Evolutionary conservation across 2,113 vertebrate species (phyloP).

Genomic region (Pseudopodoces humilis): DNA sequence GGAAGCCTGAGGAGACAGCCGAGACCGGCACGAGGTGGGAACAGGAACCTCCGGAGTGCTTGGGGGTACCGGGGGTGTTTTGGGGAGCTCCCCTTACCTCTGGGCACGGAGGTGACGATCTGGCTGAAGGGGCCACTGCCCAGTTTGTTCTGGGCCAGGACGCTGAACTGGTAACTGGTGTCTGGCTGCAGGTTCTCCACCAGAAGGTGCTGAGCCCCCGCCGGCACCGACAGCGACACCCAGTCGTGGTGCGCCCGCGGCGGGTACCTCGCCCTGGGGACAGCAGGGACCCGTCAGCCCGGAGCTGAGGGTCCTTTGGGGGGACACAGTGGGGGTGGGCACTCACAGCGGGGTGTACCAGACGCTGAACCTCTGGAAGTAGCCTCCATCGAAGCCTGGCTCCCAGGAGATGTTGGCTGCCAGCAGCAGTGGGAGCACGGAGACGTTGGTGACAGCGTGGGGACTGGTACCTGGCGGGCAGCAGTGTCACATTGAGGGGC

Average conservation of each 20-base stretch:
- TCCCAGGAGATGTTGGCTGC: constrained; percentile 91
- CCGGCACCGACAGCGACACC: constrained; percentile 85
- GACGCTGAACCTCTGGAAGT: constrained; percentile 92
- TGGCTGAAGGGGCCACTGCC: constrained; percentile 97
- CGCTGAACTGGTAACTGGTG: constrained; percentile 90
- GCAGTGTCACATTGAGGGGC: background rate
- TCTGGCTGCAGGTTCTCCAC: constrained; percentile 85
- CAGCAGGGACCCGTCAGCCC: background rate
- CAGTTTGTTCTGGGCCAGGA: constrained; percentile 94
- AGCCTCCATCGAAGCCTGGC: constrained; percentile 93
- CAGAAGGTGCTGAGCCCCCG: constrained; percentile 80
- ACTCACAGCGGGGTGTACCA: constrained; percentile 87
- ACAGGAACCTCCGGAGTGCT: accelerated
- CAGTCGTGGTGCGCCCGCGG: constrained; percentile 89
- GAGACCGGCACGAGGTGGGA: accelerated
- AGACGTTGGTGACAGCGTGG: constrained; percentile 82
- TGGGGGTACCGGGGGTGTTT: background rate
- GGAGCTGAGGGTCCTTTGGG: accelerated
- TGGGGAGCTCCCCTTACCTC: constrained; percentile 75
- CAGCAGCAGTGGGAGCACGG: constrained; percentile 77
- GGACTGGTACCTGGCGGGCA: constrained; percentile 87
- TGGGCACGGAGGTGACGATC: constrained; percentile 83
- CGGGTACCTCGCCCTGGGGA: constrained; percentile 80
- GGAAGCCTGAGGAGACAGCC: constrained; percentile 63
- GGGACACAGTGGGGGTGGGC: accelerated